Evolutionary conservation across 2,797 vertebrate genomes (phyloP).

Genomic region (Sciurus vulgaris): DNA sequence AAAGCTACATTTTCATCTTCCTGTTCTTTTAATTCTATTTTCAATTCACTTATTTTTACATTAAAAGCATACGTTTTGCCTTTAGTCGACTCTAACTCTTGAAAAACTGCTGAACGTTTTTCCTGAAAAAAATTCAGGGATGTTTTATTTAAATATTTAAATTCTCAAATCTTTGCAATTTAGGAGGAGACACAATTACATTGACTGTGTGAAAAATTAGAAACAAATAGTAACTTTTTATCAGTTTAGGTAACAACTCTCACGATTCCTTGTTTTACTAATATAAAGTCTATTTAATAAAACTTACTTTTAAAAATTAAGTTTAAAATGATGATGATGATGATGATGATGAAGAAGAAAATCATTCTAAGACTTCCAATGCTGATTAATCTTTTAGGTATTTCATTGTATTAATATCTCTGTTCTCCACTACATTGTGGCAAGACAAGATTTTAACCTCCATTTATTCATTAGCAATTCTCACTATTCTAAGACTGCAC

Average conservation of each 20-base stretch:
- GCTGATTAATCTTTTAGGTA: neutral
- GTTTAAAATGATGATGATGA: neutral
- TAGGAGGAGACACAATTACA: neutral
- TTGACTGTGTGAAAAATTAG: neutral
- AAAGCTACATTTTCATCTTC: neutral
- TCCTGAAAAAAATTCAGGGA: conserved; percentile 48
- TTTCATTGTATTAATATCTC: neutral
- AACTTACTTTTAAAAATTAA: neutral
- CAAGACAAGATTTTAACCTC: neutral
- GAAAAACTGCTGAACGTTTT: neutral
- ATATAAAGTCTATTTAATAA: neutral
- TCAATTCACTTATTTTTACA: conserved; percentile 13
- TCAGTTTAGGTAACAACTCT: neutral
- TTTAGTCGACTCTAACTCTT: conserved; percentile 48
- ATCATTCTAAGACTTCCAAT: neutral
- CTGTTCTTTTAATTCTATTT: conserved; percentile 10
- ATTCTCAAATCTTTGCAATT: neutral
- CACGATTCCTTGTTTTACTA: neutral
- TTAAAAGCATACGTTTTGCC: neutral
- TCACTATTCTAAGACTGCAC: neutral
- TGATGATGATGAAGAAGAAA: neutral
- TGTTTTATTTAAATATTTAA: conserved; percentile 37
- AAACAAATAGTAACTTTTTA: neutral
- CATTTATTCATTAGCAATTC: neutral
- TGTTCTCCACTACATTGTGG: neutral